Evolutionary conservation across 2,113 vertebrate species (phyloP), one percentile per base, ranked within the genome.

Genomic region (Propithecus coquereli): DNA sequence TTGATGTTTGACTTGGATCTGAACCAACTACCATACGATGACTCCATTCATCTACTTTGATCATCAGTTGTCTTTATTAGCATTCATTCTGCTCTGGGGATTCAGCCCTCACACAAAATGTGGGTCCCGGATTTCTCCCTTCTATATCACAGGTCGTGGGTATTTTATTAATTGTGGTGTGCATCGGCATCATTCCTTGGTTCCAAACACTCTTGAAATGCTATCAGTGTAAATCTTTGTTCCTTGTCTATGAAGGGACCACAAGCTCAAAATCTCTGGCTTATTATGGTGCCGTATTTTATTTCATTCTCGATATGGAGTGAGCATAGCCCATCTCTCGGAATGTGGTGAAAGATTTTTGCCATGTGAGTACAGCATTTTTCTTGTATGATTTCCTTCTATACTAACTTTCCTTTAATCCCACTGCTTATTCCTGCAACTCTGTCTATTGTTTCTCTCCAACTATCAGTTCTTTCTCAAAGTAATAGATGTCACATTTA

Each of bases 1-100:
- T 77, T 65, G 73, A 90, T 84, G 40, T 96, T 95, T 91, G 95
- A 81, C 40, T 81, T 97, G 89, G 82, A 95, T 63, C 27, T 52
- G 59, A 68, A 68, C 45, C 95, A 97, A 91, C 80, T 81, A 23
- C 37, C 13, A 7, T 66, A 27, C 66, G 85, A 92, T 79, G 81
- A 32, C 70, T 89, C 50, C 8, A 52, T 88, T 81, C 85, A 94
- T 87, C 89, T 94, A 66, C 74, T 84, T 73, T n/a, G 84, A 23
- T 76, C 73, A 45, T 92, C 12, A 34, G 5, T 43, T 66, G 32
- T 89, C 80, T 80, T 59, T 77, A 79, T 93, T 86, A 83, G 30
- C 74, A 63, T 88, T 96, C 32, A 50, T 77, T 73, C 70, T 84
- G 45, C 86, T 91, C 66, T 27, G 37, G 52, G 52, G 45, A 81